Conservation (phyloP, 2,888 invertebrate species). For the Panopea generosa region DNA sequence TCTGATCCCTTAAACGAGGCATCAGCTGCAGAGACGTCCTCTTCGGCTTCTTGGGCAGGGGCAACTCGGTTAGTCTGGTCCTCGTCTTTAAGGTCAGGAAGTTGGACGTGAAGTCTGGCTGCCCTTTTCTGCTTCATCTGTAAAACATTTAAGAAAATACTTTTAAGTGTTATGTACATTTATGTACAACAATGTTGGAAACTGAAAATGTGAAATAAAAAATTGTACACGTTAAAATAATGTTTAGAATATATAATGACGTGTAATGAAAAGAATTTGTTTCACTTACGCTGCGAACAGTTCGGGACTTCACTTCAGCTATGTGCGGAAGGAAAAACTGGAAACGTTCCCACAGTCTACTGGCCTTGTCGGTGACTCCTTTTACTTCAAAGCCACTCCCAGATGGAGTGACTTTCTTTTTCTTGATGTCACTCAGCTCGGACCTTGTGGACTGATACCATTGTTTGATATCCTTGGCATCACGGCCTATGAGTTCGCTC, state of each 20-base stretch:
- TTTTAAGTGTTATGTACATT: conserved; percentile 9
- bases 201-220: neutral
- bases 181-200: conserved; percentile 7
- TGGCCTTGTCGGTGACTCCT: conserved; percentile 6
- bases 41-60: conserved; percentile 17
- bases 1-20: conserved; percentile 3
- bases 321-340: too few species aligned
- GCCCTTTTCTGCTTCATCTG: conserved; percentile 20
- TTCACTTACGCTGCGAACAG: conserved; percentile 3
- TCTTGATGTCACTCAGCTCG: conserved; percentile 12
- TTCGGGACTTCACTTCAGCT: too few species aligned
- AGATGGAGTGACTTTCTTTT: conserved; percentile 4
- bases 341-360: neutral
- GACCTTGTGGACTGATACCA: too few species aligned
- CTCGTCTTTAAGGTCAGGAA: conserved; percentile 13
- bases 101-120: conserved; percentile 22
- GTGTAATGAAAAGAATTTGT: conserved; percentile 12
- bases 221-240: neutral
- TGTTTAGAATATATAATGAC: neutral
- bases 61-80: conserved; percentile 17
- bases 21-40: conserved; percentile 18
- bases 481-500: conserved; percentile 12
- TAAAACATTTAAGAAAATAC: conserved; percentile 19
- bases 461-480: too few species aligned
- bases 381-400: conserved; percentile 10